Base-by-base conservation (phyloP, 2,113 vertebrate genomes). In the Microtus richardsoni region DNA sequence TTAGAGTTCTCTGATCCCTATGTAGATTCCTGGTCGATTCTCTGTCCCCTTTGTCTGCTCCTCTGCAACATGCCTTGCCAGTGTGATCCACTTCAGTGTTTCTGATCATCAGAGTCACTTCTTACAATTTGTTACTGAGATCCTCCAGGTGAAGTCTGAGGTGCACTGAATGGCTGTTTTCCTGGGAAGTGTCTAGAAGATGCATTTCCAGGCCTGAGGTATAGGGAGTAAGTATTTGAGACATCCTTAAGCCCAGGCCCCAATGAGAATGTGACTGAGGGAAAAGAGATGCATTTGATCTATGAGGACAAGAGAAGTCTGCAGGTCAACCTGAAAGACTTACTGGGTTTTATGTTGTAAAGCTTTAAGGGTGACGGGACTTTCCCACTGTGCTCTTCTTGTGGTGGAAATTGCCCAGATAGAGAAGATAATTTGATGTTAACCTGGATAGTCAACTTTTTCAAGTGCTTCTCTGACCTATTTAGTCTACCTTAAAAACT, bases 121-220 rank as follows among this genome's bases (percentile, higher is more conserved):
- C 75, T 70, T 49, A 70, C 19, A 41, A 70, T 30, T 19, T 49
- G 12, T 47, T 93, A 19, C 52, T 80, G 71, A 82, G 39, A 95
- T 86, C 74, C 28, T 89, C 3, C 6, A 14, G 66, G 75, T 66
- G 24, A 83, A 87, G 17, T 89, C 54, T 22, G 74, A 93, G 79
- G 30, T 39, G 33, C 30, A 78, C 33, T 4, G 60, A 60, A 77
- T 0, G 4, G 9, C 36, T 80, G 5, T 80, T 87, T 77, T 74
- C 78, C 22, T 66, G 44, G 58, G 36, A 94, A 47, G n/a, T 52
- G 47, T 92, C 88, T 84, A 96, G 60, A 80, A 90, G 94, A 91
- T 85, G 8, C 24, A 16, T 88, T 78, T 93, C 52, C 58, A 83
- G 73, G 73, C 62, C 41, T 88, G 36, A 89, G 71, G 44, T 60